These are phyloP conservation scores for Rallus crepitans DNA, from an alignment of 2,797 vertebrate genomes.

Conservation along the genomic window DNA sequence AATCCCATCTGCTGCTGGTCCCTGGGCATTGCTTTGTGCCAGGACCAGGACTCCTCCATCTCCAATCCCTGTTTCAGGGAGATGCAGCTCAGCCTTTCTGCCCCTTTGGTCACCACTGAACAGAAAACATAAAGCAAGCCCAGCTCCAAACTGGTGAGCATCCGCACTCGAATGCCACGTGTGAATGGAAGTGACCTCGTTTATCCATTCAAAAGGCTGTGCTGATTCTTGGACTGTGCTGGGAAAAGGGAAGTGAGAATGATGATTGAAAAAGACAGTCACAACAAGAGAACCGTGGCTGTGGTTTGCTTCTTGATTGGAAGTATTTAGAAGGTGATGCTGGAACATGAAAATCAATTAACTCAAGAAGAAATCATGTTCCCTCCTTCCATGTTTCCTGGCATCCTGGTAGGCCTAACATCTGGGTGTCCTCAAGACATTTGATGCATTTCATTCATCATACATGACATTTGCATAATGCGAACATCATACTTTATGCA, in stretches of 20 bases:
- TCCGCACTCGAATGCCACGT: fast-evolving
- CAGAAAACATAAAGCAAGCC: fast-evolving
- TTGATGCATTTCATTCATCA: constrained; percentile 81
- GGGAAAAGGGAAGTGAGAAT: not conserved
- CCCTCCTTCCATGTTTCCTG: constrained; percentile 71
- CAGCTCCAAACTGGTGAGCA: not conserved
- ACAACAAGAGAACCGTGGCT: constrained; percentile 46
- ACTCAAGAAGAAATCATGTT: constrained; percentile 61
- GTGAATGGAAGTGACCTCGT: not conserved
- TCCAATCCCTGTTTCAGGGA: fast-evolving
- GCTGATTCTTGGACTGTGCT: not conserved
- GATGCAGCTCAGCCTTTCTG: not conserved
- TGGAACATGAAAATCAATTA: constrained; percentile 77
- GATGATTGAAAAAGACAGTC: constrained; percentile 45
- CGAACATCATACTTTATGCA: constrained; percentile 77
- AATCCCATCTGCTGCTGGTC: not conserved
- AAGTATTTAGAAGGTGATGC: constrained; percentile 72
- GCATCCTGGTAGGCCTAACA: constrained; percentile 74
- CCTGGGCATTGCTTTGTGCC: not conserved
- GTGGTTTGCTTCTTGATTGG: constrained; percentile 63
- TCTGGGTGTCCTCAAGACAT: constrained; percentile 83
- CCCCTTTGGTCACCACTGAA: not conserved
- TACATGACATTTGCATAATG: constrained; percentile 83
- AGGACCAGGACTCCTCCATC: not conserved
- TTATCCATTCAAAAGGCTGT: not conserved